Percentiles rank a stretch among this genome's conserved stretches.
Conservation (phyloP, 2,113 vertebrate genomes). For the Hiodon tergisus region DNA sequence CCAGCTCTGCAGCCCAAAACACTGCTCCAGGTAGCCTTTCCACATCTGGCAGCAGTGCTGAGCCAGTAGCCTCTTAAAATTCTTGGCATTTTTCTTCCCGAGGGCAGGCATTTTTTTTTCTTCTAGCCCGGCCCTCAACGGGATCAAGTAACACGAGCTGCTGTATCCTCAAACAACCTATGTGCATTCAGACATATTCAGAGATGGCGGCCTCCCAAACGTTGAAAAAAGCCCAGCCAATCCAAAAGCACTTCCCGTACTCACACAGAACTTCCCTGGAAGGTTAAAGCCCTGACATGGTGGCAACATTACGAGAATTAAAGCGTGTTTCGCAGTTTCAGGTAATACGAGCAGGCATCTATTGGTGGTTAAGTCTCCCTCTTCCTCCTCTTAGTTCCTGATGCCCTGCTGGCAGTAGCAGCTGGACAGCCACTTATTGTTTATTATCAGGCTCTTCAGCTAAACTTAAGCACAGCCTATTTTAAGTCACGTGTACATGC, state of each 20-base stretch:
- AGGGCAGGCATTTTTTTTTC: conserved; percentile 18
- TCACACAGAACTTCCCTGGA: too few species aligned
- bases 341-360: too few species aligned
- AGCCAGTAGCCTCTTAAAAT: conserved; percentile 31
- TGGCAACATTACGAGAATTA: too few species aligned
- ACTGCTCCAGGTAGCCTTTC: conserved; percentile 26
- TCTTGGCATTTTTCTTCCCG: conserved; percentile 32
- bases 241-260: not conserved
- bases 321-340: too few species aligned
- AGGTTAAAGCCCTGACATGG: too few species aligned
- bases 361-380: too few species aligned
- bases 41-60: conserved; percentile 35
- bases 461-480: too few species aligned
- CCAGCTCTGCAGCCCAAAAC: conserved; percentile 7
- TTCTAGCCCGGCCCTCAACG: conserved; percentile 25
- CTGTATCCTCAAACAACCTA: conserved; percentile 39
- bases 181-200: conserved; percentile 35
- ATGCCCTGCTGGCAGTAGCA: too few species aligned
- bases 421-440: too few species aligned
- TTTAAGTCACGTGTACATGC: too few species aligned
- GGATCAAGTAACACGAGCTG: conserved; percentile 37
- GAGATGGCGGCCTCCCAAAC: conserved; percentile 7
- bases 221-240: conserved; percentile 22
- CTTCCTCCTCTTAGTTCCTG: too few species aligned
- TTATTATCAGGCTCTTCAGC: too few species aligned